Evolutionary conservation across 1,140 invertebrate genomes (phyloP).

Genomic region (Phthorimaea operculella): DNA sequence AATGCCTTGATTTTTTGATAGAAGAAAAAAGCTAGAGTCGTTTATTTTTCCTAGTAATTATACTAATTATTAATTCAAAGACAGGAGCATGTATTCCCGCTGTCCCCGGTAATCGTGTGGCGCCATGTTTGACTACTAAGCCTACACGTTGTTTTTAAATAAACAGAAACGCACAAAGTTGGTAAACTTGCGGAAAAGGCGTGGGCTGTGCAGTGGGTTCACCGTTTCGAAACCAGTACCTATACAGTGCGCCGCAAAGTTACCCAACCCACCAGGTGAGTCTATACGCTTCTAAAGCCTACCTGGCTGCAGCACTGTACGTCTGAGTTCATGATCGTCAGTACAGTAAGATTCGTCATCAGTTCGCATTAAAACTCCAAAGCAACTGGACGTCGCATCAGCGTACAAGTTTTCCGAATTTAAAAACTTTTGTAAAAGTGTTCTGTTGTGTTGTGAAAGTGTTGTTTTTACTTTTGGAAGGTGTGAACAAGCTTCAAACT

Average conservation of each 20-base stretch:
- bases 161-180: background rate
- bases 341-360: constrained; percentile 16
- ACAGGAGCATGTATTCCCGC: no score
- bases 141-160: background rate
- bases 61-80: no score
- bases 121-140: no score
- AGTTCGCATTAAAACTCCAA: constrained; percentile 25
- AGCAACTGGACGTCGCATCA: constrained; percentile 17
- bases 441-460: background rate
- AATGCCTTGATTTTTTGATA: no score
- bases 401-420: constrained; percentile 21
- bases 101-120: no score
- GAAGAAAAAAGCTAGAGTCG: no score
- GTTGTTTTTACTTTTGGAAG: constrained; percentile 14
- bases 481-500: constrained; percentile 33
- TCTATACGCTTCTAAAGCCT: background rate
- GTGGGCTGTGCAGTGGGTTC: background rate
- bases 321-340: constrained; percentile 22
- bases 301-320: background rate
- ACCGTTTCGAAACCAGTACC: background rate
- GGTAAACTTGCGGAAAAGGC: background rate
- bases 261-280: background rate
- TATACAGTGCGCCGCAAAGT: background rate
- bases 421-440: constrained; percentile 21
- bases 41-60: no score